Evolutionary conservation across 1,140 invertebrate genomes (phyloP).

Genomic region (Dermatophagoides farinae): DNA sequence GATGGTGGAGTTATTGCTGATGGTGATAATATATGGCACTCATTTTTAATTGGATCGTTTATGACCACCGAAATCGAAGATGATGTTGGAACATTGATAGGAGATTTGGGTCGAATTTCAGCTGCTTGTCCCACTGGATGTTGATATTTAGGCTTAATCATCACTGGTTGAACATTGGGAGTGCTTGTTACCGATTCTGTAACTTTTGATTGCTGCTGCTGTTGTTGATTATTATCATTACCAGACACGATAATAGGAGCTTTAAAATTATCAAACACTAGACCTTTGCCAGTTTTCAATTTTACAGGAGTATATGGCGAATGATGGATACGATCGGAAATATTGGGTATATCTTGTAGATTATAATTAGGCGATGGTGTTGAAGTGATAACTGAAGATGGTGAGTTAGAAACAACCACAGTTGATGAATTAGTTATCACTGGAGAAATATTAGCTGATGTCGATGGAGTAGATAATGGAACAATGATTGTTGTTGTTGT

Average conservation of each 20-base stretch:
- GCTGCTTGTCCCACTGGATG: conserved; percentile 11
- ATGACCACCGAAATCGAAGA: background rate
- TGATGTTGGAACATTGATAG: background rate
- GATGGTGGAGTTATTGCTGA: background rate
- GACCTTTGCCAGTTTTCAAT: conserved; percentile 15
- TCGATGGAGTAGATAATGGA: background rate
- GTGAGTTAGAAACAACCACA: background rate
- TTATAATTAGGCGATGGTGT: background rate
- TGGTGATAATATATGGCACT: background rate
- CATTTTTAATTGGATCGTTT: background rate
- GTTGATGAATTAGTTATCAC: background rate
- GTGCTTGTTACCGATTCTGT: background rate
- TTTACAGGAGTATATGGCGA: conserved; percentile 13
- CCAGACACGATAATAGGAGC: background rate
- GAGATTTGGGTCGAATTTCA: background rate
- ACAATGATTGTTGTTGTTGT: background rate
- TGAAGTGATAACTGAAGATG: conserved; percentile 4
- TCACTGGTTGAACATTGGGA: background rate
- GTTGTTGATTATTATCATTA: background rate
- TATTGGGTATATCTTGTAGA: conserved; percentile 3
- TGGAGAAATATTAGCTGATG: background rate
- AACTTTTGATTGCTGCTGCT: background rate
- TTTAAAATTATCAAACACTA: background rate
- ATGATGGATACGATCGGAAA: conserved; percentile 15
- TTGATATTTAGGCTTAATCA: conserved; percentile 8